A percentile compares a stretch with the other conserved stretches of the same genome.
These are phyloP conservation scores for Turritopsis rubra DNA, from an alignment of 30 jellyfish, hydroid and myxozoan genomes.

Conservation along the genomic window DNA sequence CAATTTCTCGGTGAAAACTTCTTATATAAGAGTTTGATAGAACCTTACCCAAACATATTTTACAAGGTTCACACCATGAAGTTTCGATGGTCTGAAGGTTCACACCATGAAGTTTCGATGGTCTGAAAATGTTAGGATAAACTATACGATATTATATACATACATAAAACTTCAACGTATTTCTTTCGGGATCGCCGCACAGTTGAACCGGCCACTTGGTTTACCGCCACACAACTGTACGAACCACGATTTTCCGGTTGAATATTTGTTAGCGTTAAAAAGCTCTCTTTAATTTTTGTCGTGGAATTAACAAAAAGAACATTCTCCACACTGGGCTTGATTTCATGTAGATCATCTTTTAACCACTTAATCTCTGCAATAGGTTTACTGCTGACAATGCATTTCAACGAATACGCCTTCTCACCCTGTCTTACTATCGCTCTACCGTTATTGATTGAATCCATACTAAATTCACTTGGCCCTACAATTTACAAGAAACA, in stretches of 20 bases:
- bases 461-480: neutral
- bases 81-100: too few relatives aligned
- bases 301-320: constrained; percentile 1
- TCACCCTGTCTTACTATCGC: neutral
- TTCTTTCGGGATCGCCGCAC: constrained; percentile 19
- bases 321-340: neutral
- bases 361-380: constrained; percentile 7
- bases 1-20: too few relatives aligned
- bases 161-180: constrained; percentile 54
- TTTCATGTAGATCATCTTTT: neutral
- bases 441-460: neutral
- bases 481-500: neutral
- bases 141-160: too few relatives aligned
- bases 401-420: constrained; percentile 19
- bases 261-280: constrained; percentile 20
- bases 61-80: too few relatives aligned
- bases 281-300: constrained; percentile 39
- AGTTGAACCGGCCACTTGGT: constrained; percentile 35
- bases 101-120: too few relatives aligned
- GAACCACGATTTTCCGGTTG: constrained; percentile 39
- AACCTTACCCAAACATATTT: too few relatives aligned
- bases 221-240: constrained; percentile 55
- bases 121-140: too few relatives aligned
- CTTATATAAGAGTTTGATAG: too few relatives aligned
- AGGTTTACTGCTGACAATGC: constrained; percentile 12